Percentiles rank a stretch among this genome's conserved stretches.
These are phyloP conservation scores for Vireo griseus DNA, from an alignment of 2,797 vertebrate genomes.

Conservation along the genomic window DNA sequence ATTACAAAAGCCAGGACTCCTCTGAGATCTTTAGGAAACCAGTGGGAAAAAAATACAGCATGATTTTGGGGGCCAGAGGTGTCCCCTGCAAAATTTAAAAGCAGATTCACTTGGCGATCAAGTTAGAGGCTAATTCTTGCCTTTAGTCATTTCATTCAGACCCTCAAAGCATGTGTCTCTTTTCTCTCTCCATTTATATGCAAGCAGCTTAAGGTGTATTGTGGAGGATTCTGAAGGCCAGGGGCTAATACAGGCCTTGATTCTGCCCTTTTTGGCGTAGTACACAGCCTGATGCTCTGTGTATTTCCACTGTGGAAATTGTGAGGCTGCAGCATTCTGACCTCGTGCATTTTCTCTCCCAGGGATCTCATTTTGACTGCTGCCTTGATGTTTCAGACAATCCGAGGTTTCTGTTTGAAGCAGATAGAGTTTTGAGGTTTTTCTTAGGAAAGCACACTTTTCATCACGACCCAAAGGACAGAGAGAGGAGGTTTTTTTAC, in stretches of 20 bases:
- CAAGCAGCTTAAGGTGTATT: not conserved
- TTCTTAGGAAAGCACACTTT: slow-evolving; percentile 17
- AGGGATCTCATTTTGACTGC: not conserved
- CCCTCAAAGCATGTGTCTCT: not conserved
- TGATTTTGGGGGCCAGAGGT: not conserved
- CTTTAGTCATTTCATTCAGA: not conserved
- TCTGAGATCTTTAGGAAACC: not conserved
- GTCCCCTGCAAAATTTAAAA: not conserved
- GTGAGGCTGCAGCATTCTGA: slow-evolving; percentile 9
- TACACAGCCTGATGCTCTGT: not conserved
- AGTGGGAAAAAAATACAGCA: not conserved
- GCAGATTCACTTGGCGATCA: not conserved
- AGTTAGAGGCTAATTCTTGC: not conserved
- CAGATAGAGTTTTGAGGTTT: not conserved
- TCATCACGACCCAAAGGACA: slow-evolving; percentile 18
- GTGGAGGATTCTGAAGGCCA: not conserved
- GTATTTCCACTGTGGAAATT: not conserved
- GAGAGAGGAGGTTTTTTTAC: not conserved
- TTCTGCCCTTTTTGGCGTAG: not conserved
- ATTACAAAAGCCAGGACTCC: not conserved
- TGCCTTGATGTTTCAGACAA: slow-evolving; percentile 35
- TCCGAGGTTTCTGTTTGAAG: not conserved
- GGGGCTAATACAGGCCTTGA: not conserved
- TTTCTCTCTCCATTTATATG: not conserved
- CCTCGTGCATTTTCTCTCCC: not conserved